A percentile compares a stretch with the other conserved stretches of the same genome.
Conservation (phyloP, 2,888 invertebrate genomes). For the Hipparchia semele region DNA sequence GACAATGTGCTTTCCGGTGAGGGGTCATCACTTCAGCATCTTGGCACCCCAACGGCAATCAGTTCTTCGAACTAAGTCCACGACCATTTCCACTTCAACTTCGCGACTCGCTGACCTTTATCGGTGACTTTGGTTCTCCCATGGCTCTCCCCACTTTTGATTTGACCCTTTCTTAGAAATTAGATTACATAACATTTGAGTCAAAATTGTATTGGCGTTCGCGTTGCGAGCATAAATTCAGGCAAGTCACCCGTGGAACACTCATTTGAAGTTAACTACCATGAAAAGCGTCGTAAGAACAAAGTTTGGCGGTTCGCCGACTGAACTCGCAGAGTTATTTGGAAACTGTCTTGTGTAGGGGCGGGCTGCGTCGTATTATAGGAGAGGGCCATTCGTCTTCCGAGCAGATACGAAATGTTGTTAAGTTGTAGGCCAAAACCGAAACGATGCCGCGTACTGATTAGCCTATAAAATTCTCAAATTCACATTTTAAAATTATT, state of each 20-base stretch:
- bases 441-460: too few species aligned
- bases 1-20: too few species aligned
- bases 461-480: too few species aligned
- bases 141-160: too few species aligned
- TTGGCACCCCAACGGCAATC: too few species aligned
- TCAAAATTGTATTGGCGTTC: slow-evolving; percentile 43
- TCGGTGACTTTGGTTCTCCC: too few species aligned
- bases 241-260: slow-evolving; percentile 64
- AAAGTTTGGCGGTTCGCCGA: slow-evolving; percentile 59
- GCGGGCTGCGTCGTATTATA: not conserved
- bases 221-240: slow-evolving; percentile 50
- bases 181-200: slow-evolving; percentile 3
- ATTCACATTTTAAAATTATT: too few species aligned
- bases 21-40: too few species aligned
- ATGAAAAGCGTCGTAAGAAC: slow-evolving; percentile 58
- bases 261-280: slow-evolving; percentile 60
- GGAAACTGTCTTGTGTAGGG: slow-evolving; percentile 43
- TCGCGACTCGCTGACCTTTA: too few species aligned
- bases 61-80: too few species aligned
- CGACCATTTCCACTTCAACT: too few species aligned
- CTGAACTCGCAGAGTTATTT: slow-evolving; percentile 45
- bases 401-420: slow-evolving; percentile 9
- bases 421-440: too few species aligned
- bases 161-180: not conserved
- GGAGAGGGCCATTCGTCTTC: slow-evolving; percentile 14